Conservation (phyloP, 2,797 vertebrate species). For the Basileuterus tristriatus region DNA sequence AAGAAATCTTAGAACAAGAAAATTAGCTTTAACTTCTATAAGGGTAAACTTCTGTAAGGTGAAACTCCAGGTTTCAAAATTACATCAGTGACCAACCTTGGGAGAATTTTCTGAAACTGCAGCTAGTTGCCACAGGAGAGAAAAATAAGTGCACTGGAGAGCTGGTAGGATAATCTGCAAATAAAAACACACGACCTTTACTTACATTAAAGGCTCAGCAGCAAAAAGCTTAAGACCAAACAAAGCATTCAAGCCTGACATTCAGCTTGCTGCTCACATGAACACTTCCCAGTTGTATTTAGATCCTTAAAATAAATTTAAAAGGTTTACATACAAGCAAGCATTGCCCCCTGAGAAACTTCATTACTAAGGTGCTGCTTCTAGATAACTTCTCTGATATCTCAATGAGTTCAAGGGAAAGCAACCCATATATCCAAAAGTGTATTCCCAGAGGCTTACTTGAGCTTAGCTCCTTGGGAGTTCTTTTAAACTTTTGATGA, state of each 20-base stretch:
- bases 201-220: background rate
- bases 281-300: background rate
- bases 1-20: background rate
- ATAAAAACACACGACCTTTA: constrained; percentile 19
- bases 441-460: background rate
- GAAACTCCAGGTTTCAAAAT: background rate
- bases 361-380: background rate
- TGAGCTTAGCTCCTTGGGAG: background rate
- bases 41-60: background rate
- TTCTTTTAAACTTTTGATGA: background rate
- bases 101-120: constrained; percentile 74
- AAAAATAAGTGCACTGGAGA: constrained; percentile 83
- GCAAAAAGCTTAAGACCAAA: background rate
- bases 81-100: constrained; percentile 77
- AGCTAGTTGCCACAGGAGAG: constrained; percentile 86
- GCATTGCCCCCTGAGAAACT: background rate
- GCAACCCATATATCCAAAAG: background rate
- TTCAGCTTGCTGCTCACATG: background rate
- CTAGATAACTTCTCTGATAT: background rate
- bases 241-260: background rate
- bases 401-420: background rate
- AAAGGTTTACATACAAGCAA: background rate
- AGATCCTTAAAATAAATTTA: background rate
- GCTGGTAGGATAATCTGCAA: constrained; percentile 82
- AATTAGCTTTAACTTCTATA: background rate